A percentile compares a stretch with the other conserved stretches of the same genome.
Evolutionary conservation across 1,140 invertebrate genomes (phyloP).

Genomic region (Pollicipes pollicipes): DNA sequence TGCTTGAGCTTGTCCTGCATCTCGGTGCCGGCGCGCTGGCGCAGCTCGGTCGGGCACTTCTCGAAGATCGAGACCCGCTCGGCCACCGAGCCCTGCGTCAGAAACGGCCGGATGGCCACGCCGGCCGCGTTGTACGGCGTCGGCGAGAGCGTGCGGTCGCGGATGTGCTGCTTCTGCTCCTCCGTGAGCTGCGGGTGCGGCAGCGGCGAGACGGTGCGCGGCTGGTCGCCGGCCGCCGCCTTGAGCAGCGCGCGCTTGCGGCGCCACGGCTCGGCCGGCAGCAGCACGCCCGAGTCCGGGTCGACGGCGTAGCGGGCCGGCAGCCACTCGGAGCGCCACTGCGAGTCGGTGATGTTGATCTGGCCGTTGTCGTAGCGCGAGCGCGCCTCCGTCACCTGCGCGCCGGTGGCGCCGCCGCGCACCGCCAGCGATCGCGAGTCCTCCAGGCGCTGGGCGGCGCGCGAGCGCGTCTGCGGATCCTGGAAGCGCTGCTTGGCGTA

Average conservation of each 20-base stretch:
- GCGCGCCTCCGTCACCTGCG: slow-evolving; percentile 22
- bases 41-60: slow-evolving; percentile 57
- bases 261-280: slow-evolving; percentile 16
- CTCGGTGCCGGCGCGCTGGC: slow-evolving; percentile 11
- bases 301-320: slow-evolving; percentile 23
- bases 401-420: slow-evolving; percentile 26
- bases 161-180: slow-evolving; percentile 44
- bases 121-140: slow-evolving; percentile 18
- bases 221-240: slow-evolving; percentile 17
- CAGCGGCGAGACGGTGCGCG: slow-evolving; percentile 26
- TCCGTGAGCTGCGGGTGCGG: slow-evolving; percentile 47
- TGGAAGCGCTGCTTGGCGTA: slow-evolving; percentile 46
- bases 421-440: slow-evolving; percentile 30
- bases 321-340: slow-evolving; percentile 20
- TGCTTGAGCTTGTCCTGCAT: slow-evolving; percentile 14
- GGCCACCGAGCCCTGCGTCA: slow-evolving; percentile 74
- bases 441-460: slow-evolving; percentile 34
- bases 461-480: slow-evolving; percentile 33
- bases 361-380: slow-evolving; percentile 23
- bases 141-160: slow-evolving; percentile 21
- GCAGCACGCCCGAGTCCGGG: slow-evolving; percentile 15
- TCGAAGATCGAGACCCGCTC: slow-evolving; percentile 81
- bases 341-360: slow-evolving; percentile 13
- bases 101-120: slow-evolving; percentile 51
- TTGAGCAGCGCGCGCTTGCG: slow-evolving; percentile 20